Base-by-base conservation (phyloP, 2,113 vertebrate species). In the Periophthalmus modestus region DNA sequence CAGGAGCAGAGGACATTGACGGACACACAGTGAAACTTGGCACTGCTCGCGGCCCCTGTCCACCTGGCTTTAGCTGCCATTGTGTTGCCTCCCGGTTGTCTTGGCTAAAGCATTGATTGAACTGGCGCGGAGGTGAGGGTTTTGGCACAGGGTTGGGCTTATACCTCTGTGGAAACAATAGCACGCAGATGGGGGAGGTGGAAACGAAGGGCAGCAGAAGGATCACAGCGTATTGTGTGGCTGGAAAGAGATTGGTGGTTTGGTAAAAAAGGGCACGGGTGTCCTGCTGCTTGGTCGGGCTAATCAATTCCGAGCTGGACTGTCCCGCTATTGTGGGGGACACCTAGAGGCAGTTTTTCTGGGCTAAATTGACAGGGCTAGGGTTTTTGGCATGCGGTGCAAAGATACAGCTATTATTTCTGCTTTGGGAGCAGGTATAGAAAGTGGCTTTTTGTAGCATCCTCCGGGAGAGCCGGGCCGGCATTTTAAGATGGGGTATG, bases 101-200 rank as follows among this genome's bases (percentile, higher is more conserved):
- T 77, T 87, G 88, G 83, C 87, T 81, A 46, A 57, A 74, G 48
- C 71, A 82, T 72, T 82, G 85, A 86, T 87, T 88, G 88, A 84
- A 84, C 87, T 85, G 88, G 85, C 80, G 11, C 75, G 50, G 82
- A 81, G 88, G 84, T 81, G 71, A 84, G 82, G 86, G 78, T 88
- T 62, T 88, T 91, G 85, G 89, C 89, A 79, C 69, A 6, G 70
- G 46, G 62, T 67, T 18, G 77, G 77, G 65, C 85, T 88, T 83
- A 55, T 88, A 78, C 78, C 82, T 89, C 78, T 23, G 21, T 66
- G 79, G 70, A 68, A 87, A 92, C 91, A 91, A 91, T 87, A 69
- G 81, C 36, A 67, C 79, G 68, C 74, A 85, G 79, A 70, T 68
- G 19, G 72, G 70, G 80, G 81, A 79, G 71, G 80, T 66, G 69